These are phyloP conservation scores for Oryzias sinensis DNA, from an alignment of 2,797 vertebrate species.

Conservation along the genomic window DNA sequence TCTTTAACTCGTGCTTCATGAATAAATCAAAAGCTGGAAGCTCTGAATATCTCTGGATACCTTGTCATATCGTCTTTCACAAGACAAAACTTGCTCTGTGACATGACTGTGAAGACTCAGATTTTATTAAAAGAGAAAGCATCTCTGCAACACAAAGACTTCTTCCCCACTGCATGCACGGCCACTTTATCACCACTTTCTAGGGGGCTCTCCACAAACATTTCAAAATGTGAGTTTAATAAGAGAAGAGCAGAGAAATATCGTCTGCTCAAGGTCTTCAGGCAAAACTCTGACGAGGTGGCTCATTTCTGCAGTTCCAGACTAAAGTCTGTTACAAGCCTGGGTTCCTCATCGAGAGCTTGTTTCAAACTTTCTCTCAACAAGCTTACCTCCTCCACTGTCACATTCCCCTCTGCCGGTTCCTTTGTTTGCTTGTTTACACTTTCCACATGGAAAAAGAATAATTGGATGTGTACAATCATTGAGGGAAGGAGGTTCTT, in stretches of 20 bases:
- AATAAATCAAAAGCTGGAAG: slow-evolving; percentile 69
- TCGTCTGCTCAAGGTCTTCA: slow-evolving; percentile 6
- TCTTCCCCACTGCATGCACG: slow-evolving; percentile 5
- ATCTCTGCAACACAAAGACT: slow-evolving; percentile 21
- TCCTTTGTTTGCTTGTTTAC: slow-evolving; percentile 9
- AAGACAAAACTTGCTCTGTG: slow-evolving; percentile 58
- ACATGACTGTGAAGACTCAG: slow-evolving; percentile 42
- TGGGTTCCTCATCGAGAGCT: slow-evolving; percentile 10
- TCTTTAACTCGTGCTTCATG: slow-evolving; percentile 68
- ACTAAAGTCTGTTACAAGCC: slow-evolving; percentile 5
- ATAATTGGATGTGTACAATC: slow-evolving; percentile 1
- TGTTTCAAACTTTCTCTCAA: slow-evolving; percentile 12
- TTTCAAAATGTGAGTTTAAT: slow-evolving; percentile 33
- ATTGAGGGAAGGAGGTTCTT: neutral
- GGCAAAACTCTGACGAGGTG: slow-evolving; percentile 27
- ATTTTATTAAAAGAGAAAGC: slow-evolving; percentile 26
- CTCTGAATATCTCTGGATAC: slow-evolving; percentile 59
- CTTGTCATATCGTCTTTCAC: slow-evolving; percentile 61
- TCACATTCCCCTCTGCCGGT: slow-evolving; percentile 1
- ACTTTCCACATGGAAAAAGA: slow-evolving; percentile 19
- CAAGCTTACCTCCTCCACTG: neutral
- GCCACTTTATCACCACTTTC: slow-evolving; percentile 27
- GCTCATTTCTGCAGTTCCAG: slow-evolving; percentile 2
- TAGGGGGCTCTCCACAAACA: slow-evolving; percentile 19
- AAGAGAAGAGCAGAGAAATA: slow-evolving; percentile 16